phyloP scores from a whole-genome alignment of 2,888 invertebrate genomes.

The Caenorhabditis sulstoni region DNA sequence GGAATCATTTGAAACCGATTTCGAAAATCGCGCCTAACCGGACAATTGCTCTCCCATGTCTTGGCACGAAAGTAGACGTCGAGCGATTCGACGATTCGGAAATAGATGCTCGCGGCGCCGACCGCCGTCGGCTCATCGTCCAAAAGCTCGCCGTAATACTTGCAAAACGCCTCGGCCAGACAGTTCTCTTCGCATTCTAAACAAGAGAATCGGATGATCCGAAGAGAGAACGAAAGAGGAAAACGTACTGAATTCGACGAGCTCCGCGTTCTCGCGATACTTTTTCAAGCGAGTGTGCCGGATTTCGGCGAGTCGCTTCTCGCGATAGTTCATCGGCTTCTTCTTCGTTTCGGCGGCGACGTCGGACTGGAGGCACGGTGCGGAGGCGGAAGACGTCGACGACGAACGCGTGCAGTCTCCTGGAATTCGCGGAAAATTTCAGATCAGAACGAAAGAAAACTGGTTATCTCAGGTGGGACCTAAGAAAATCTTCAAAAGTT shows the following conservation, averaged over 20 bases:
- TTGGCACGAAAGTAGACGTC: slow-evolving; percentile 53
- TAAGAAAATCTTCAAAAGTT: too few species aligned
- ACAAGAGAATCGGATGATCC: slow-evolving; percentile 1
- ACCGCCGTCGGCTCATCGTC: slow-evolving; percentile 19
- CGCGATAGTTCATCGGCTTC: slow-evolving; percentile 44
- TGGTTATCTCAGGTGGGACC: too few species aligned
- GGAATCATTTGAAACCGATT: neutral
- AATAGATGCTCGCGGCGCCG: slow-evolving; percentile 22
- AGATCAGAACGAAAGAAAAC: too few species aligned
- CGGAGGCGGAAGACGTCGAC: slow-evolving; percentile 25
- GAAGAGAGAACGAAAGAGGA: neutral
- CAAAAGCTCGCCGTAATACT: slow-evolving; percentile 32
- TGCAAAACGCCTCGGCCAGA: slow-evolving; percentile 20
- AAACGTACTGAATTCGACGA: slow-evolving; percentile 49
- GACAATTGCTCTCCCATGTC: slow-evolving; percentile 59
- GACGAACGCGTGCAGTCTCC: slow-evolving; percentile 34
- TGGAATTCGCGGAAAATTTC: too few species aligned
- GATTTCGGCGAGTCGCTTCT: slow-evolving; percentile 41
- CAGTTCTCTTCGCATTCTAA: slow-evolving; percentile 54
- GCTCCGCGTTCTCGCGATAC: slow-evolving; percentile 42
- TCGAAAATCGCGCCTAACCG: slow-evolving; percentile 38
- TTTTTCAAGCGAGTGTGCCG: slow-evolving; percentile 41
- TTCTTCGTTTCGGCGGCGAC: slow-evolving; percentile 13
- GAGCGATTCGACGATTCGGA: slow-evolving; percentile 45
- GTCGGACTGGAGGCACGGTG: slow-evolving; percentile 8